These are phyloP conservation scores for Anarhynchus alexandrinus DNA, from an alignment of 2,113 vertebrate genomes.

Conservation along the genomic window DNA sequence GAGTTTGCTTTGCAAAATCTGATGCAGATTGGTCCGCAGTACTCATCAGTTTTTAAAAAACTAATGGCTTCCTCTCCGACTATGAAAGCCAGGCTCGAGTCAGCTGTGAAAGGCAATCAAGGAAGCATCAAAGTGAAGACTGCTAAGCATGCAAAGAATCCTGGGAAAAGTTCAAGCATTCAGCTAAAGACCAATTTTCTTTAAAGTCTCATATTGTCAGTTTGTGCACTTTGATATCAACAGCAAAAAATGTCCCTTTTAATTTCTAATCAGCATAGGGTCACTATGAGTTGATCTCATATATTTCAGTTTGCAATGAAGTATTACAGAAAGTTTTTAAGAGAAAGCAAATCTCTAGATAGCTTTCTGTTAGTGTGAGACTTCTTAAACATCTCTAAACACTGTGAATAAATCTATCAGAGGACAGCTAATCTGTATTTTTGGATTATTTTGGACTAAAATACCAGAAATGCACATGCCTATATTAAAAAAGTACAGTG, in stretches of 20 bases:
- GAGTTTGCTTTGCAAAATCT: slow-evolving; percentile 87
- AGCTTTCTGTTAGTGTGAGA: not conserved
- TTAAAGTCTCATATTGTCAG: slow-evolving; percentile 54
- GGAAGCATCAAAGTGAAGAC: slow-evolving; percentile 81
- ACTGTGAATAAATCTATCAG: not conserved
- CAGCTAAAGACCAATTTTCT: slow-evolving; percentile 93
- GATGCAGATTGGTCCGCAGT: slow-evolving; percentile 88
- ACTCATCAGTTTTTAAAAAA: slow-evolving; percentile 84
- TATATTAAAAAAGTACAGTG: not conserved
- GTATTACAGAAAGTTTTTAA: not conserved
- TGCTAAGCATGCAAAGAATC: slow-evolving; percentile 60
- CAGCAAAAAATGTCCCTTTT: not conserved
- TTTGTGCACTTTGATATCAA: slow-evolving; percentile 33
- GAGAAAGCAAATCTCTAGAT: not conserved
- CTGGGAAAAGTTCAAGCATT: slow-evolving; percentile 83
- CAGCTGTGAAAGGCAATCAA: slow-evolving; percentile 88
- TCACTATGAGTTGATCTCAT: not conserved
- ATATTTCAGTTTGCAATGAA: slow-evolving; percentile 35
- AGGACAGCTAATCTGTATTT: not conserved
- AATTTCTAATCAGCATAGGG: slow-evolving; percentile 8
- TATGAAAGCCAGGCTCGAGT: slow-evolving; percentile 88
- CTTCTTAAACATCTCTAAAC: not conserved
- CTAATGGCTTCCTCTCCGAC: slow-evolving; percentile 84
- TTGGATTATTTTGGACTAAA: slow-evolving; percentile 16
- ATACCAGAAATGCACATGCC: not conserved